Percentiles rank a stretch among this genome's conserved stretches.
These are phyloP conservation scores for Toxotes lorentzi DNA, from an alignment of 2,797 vertebrate species.

Conservation along the genomic window DNA sequence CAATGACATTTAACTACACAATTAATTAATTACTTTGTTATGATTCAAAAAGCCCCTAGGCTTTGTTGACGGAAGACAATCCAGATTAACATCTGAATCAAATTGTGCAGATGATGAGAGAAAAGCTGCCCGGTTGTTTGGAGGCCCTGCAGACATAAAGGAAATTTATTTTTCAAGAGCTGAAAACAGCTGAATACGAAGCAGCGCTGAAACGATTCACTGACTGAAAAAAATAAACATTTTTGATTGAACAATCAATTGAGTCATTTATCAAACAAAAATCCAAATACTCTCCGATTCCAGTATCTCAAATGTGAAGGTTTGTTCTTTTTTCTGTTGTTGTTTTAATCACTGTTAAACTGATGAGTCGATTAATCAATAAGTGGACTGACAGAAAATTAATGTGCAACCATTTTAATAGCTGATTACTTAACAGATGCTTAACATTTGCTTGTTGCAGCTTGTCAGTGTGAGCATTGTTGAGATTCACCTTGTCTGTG, in stretches of 20 bases:
- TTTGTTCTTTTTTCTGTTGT: neutral
- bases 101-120: neutral
- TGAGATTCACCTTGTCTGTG: neutral
- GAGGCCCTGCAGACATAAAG: neutral
- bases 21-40: neutral
- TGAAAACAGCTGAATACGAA: neutral
- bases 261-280: neutral
- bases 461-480: neutral
- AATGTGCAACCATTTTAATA: neutral
- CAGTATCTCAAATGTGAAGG: neutral
- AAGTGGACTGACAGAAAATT: neutral
- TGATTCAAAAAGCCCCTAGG: constrained; percentile 8
- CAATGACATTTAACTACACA: neutral
- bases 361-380: neutral
- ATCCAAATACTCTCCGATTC: neutral
- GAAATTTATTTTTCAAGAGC: constrained; percentile 6
- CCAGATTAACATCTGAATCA: constrained; percentile 7
- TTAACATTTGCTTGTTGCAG: neutral
- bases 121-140: neutral
- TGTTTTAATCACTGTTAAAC: neutral
- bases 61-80: constrained; percentile 18
- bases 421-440: neutral
- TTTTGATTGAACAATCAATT: neutral
- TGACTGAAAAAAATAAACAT: neutral
- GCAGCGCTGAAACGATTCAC: neutral